Evolutionary conservation across 2,113 vertebrate species (phyloP).

Genomic region (Ramphastos sulfuratus): DNA sequence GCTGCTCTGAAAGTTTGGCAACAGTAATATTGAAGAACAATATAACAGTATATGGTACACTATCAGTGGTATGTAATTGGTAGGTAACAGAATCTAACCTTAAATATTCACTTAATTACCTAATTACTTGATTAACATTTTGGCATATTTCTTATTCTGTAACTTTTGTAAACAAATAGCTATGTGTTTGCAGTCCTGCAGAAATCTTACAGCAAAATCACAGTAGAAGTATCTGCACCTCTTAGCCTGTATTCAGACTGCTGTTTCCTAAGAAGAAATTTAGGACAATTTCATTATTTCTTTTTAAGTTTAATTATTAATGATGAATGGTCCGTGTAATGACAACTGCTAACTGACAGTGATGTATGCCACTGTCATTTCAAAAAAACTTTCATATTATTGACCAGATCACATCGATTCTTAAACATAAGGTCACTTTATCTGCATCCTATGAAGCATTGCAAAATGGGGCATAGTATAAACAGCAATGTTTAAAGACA

Average conservation of each 20-base stretch:
- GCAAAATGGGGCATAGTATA: not conserved
- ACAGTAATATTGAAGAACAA: not conserved
- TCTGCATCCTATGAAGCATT: not conserved
- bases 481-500: not conserved
- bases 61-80: not conserved
- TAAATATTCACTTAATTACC: conserved; percentile 2
- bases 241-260: not conserved
- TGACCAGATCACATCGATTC: conserved; percentile 14
- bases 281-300: conserved; percentile 26
- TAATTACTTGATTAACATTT: conserved; percentile 6
- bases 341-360: conserved; percentile 1
- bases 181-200: not conserved
- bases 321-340: not conserved
- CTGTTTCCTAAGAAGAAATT: not conserved
- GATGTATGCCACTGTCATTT: conserved; percentile 23
- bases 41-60: not conserved
- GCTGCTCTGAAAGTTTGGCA: not conserved
- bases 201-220: not conserved
- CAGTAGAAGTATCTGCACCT: fast-evolving
- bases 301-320: conserved; percentile 39
- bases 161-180: not conserved
- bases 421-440: conserved; percentile 26
- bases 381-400: conserved; percentile 10
- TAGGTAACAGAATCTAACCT: not conserved
- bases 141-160: not conserved